Evolutionary conservation across 2,888 invertebrate species (phyloP), one percentile per base, ranked within the genome.

Genomic region (Drosophila neotestacea): DNA sequence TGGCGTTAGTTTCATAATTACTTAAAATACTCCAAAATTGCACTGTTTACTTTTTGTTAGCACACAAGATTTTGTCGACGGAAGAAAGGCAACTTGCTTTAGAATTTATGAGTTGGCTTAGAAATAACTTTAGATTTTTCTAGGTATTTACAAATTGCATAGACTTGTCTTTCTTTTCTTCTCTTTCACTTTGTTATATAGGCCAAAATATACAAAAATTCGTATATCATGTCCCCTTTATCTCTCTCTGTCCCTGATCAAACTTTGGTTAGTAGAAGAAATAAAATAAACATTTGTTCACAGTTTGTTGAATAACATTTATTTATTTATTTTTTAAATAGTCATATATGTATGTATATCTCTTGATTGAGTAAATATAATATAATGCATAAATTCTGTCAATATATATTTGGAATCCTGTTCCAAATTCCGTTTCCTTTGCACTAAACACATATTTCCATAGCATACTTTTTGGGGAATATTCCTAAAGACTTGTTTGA

Each of bases 281-380:
- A 11, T 1, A n/a, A 48, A 32, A 34, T 5, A 59, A 48, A 39
- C n/a, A 22, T 11, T 30, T 38, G 2, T 32, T 4, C 4, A 16
- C 6, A 28, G 16, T 50, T 59, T 51, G 36, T 46, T 62, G 11
- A 42, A 50, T 50, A 70, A 61, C 48, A 48, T 54, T 54, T 7
- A 22, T 75, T 70, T 74, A 74, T 74, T 74, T 42, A 22, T 32
- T 38, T 27, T 41, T 27, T 52, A 27, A 16, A 69, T 51, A 56
- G 7, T 42, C 27, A 34, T 47, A 28, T 63, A 55, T 41, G 6
- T 32, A 39, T 52, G 16, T 36, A 27, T 10, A 51, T 28, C n/a
- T 47, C 32, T 32, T 47, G 47, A 34, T 48, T 16, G 48, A 32
- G 44, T 60, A 11, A 38, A 28, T 56, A 36, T 51, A 30, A 30